Conservation (phyloP, 2,797 vertebrate genomes). For the Sebastes hopkinsi region DNA sequence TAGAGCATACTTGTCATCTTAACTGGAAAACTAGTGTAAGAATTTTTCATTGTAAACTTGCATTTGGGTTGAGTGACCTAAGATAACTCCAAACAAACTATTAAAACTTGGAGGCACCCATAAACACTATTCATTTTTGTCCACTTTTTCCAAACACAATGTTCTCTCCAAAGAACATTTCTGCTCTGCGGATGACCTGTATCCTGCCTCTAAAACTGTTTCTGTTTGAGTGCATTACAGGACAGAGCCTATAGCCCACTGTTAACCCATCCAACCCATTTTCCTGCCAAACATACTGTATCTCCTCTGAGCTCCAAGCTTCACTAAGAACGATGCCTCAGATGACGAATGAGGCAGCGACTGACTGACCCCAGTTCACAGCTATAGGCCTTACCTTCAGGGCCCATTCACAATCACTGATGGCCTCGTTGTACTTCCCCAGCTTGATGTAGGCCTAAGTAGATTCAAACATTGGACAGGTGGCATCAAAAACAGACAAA, state of each 20-base stretch:
- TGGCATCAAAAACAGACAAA: background rate
- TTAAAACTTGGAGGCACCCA: background rate
- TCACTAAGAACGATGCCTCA: conserved; percentile 4
- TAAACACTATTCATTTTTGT: background rate
- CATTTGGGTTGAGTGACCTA: background rate
- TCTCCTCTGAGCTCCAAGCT: conserved; percentile 15
- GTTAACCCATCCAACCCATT: background rate
- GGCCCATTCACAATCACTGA: conserved; percentile 93
- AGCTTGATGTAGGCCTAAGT: conserved; percentile 90
- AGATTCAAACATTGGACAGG: conserved; percentile 25
- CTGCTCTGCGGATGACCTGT: background rate
- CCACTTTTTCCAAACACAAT: background rate
- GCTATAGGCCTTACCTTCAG: conserved; percentile 86
- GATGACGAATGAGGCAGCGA: conserved; percentile 43
- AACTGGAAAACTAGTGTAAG: background rate
- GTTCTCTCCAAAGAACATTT: conserved; percentile 9
- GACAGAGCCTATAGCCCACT: background rate
- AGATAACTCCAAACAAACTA: background rate
- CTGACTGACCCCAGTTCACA: conserved; percentile 20
- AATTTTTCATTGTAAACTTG: background rate
- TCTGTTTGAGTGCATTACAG: background rate
- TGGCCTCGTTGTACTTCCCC: conserved; percentile 85
- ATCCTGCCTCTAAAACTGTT: background rate
- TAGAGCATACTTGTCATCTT: background rate
- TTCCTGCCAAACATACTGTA: background rate